A percentile compares a stretch with the other conserved stretches of the same genome.
These are phyloP conservation scores for Cloeon dipterum DNA, from an alignment of 2,888 invertebrate species.

Conservation along the genomic window DNA sequence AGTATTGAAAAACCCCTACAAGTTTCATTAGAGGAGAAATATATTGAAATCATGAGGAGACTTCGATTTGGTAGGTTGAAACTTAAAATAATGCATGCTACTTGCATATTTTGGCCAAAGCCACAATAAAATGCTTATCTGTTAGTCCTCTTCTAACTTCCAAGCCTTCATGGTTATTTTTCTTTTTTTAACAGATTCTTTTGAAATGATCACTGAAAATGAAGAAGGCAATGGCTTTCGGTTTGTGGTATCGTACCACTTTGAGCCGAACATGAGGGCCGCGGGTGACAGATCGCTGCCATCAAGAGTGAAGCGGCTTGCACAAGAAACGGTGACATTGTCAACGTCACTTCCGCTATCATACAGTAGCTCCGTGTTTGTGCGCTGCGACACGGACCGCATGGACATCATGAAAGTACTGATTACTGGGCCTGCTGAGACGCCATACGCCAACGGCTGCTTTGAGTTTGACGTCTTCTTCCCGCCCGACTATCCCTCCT, in stretches of 20 bases:
- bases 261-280: constrained; percentile 64
- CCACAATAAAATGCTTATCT: too few relatives aligned
- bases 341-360: constrained; percentile 81
- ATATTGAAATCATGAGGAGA: constrained; percentile 68
- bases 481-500: constrained; percentile 53
- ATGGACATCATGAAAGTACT: constrained; percentile 89
- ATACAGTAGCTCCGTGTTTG: constrained; percentile 84
- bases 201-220: constrained; percentile 72
- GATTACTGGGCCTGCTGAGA: constrained; percentile 79
- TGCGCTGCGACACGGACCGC: constrained; percentile 80
- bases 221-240: constrained; percentile 44
- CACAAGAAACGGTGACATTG: constrained; percentile 85
- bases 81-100: too few relatives aligned
- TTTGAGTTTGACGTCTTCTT: constrained; percentile 79
- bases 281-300: constrained; percentile 73
- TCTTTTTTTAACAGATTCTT: constrained; percentile 38
- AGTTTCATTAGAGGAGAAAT: constrained; percentile 43
- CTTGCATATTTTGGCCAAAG: too few relatives aligned
- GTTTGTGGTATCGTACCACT: constrained; percentile 75
- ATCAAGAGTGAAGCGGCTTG: constrained; percentile 68
- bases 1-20: constrained; percentile 24
- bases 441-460: constrained; percentile 80
- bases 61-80: constrained; percentile 56
- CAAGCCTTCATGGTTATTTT: not conserved
- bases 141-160: too few relatives aligned